Base-by-base conservation (phyloP, 2,797 vertebrate species). In the Prunella strophiata region DNA sequence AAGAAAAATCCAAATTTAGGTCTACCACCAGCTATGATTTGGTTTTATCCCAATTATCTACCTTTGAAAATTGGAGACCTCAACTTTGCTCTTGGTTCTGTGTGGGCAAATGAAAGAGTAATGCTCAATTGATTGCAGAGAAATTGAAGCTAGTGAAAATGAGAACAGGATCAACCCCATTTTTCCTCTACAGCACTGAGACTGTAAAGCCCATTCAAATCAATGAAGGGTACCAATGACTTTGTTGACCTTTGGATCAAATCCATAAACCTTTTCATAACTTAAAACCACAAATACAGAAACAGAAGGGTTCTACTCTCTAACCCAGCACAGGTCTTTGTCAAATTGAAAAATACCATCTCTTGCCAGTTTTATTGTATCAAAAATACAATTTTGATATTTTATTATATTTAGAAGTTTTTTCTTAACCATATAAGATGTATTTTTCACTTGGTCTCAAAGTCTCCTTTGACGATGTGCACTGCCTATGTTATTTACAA, bases 251-350 rank as follows among this genome's bases (percentile, higher is more conserved):
- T 93, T 71, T 93, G 91, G 52, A 92, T 91, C 78, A 88, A 93
- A 92, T 85, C 72, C 75, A 89, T 83, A 91, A 89, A 77, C 68
- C 45, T 93, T 93, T 94, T 89, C 68, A 88, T 85, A 88, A 78
- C 40, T 91, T 93, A 95, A 96, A 95, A 78, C 27, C n/a, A 85
- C 75, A 89, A 91, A 91, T 92, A 91, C 43, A 85, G 79, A 93
- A 93, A 72, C 40, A 16, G 57, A 63, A 88, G 38, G 65, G 18
- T 91, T 88, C 48, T 81, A 14, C 93, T 93, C 58, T 78, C 61
- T 81, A 91, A 81, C 16, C 10, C 29, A 75, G 16, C n/a, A 27
- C 10, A 59, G n/a, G 40, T 91, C 74, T 78, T 85, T 81, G 40
- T 85, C 76, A 92, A 94, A 82, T 71, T 40, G 66, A 83, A 91